Percentiles rank a stretch among this genome's conserved stretches.
phyloP scores from a whole-genome alignment of 1,140 invertebrate species.

The Zaprionus kolodkinae region DNA sequence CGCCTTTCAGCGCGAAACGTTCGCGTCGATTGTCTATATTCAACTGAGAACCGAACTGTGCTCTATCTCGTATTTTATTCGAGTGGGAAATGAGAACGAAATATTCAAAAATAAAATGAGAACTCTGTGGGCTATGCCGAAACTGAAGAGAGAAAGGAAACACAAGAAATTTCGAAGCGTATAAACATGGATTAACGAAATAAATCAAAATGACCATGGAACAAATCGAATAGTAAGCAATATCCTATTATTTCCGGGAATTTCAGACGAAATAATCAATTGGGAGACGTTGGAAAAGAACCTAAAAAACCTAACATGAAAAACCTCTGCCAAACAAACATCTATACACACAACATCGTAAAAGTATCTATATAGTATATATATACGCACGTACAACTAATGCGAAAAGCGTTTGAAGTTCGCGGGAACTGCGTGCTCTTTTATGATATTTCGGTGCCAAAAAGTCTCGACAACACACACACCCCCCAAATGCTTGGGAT shows the following conservation, averaged over 20 bases:
- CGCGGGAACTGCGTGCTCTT: constrained; percentile 37
- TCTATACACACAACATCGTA: background rate
- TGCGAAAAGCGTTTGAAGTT: constrained; percentile 16
- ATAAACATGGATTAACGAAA: constrained; percentile 48
- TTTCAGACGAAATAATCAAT: too few species aligned
- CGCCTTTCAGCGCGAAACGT: constrained; percentile 60
- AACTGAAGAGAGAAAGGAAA: background rate
- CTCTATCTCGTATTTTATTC: constrained; percentile 64
- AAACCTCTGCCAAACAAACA: too few species aligned
- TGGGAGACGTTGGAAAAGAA: too few species aligned
- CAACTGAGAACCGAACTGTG: constrained; percentile 59
- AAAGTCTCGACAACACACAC: background rate
- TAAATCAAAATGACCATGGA: constrained; percentile 65
- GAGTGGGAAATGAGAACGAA: constrained; percentile 31
- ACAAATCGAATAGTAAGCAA: background rate
- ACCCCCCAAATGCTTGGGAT: too few species aligned
- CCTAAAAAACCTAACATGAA: too few species aligned
- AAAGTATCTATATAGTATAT: background rate
- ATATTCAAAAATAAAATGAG: constrained; percentile 64
- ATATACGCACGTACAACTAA: background rate
- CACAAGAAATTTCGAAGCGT: constrained; percentile 46
- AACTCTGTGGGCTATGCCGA: constrained; percentile 20
- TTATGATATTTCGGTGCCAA: constrained; percentile 13
- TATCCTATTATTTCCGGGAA: background rate
- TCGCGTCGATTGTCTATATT: constrained; percentile 71